Conservation (phyloP, 2,888 invertebrate species). For the Leptopterna dolabrata region DNA sequence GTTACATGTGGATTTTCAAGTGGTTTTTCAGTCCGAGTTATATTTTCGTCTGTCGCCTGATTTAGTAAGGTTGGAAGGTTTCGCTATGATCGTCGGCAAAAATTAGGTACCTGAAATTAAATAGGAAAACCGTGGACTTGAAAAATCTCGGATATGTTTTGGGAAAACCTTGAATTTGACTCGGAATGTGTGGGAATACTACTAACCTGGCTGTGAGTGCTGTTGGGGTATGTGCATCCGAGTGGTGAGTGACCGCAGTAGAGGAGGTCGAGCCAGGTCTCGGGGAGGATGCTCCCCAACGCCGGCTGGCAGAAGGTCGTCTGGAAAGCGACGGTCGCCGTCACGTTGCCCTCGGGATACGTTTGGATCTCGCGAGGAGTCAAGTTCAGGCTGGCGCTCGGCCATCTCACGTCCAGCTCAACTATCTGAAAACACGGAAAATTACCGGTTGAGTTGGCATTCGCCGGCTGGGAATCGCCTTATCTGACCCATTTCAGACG, state of each 20-base stretch:
- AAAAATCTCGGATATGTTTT: too few species aligned
- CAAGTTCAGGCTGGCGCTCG: slow-evolving; percentile 77
- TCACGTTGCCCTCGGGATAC: slow-evolving; percentile 81
- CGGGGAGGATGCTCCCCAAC: slow-evolving; percentile 70
- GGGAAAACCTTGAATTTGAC: too few species aligned
- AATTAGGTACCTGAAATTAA: too few species aligned
- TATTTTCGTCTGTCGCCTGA: too few species aligned
- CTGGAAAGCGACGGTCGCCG: slow-evolving; percentile 80
- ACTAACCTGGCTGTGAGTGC: slow-evolving; percentile 69
- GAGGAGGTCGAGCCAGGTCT: slow-evolving; percentile 82
- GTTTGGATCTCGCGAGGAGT: slow-evolving; percentile 83
- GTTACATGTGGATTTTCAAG: too few species aligned
- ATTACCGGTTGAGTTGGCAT: not conserved
- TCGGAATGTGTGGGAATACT: not conserved
- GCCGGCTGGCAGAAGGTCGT: slow-evolving; percentile 72
- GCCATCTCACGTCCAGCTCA: slow-evolving; percentile 83
- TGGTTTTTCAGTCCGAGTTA: too few species aligned
- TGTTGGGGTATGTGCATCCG: slow-evolving; percentile 75
- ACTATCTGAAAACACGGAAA: slow-evolving; percentile 55
- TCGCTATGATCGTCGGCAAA: too few species aligned
- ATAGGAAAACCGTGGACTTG: too few species aligned
- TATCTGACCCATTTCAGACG: not conserved
- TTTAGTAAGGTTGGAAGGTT: too few species aligned
- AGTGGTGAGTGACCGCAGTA: slow-evolving; percentile 78
- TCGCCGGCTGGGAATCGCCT: not conserved